Conservation (phyloP, 2,888 invertebrate species). For the Ectemnius lituratus region DNA sequence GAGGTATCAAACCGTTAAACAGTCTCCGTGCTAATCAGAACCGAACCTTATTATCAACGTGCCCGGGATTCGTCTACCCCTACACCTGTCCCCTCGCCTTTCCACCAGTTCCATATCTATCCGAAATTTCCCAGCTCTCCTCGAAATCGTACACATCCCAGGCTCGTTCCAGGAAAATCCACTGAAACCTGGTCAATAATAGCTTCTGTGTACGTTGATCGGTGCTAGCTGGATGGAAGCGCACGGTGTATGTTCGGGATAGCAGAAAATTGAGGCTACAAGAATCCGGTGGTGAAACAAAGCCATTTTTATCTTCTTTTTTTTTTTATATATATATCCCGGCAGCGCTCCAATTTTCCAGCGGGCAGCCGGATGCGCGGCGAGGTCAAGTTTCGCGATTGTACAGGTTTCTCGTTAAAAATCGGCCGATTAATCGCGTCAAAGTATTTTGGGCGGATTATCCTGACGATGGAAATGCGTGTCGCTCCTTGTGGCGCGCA, state of each 20-base stretch:
- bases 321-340: too few species aligned
- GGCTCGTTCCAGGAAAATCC: background rate
- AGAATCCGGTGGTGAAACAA: background rate
- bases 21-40: constrained; percentile 79
- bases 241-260: background rate
- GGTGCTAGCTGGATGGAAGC: background rate
- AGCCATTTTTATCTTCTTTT: background rate
- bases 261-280: background rate
- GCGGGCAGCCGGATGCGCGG: background rate
- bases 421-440: constrained; percentile 40
- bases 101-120: constrained; percentile 3
- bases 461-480: constrained; percentile 49
- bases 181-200: background rate
- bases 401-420: constrained; percentile 8
- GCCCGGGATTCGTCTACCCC: constrained; percentile 60
- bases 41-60: constrained; percentile 77
- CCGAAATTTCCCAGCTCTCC: background rate
- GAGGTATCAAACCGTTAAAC: constrained; percentile 79
- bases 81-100: background rate
- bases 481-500: constrained; percentile 42
- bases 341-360: too few species aligned
- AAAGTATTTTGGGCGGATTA: constrained; percentile 47
- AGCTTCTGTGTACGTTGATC: too few species aligned
- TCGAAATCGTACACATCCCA: too few species aligned
- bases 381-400: background rate